Evolutionary conservation across 2,113 vertebrate species (phyloP), one percentile per base, ranked within the genome.

Genomic region (Muntiacus muntjak): DNA sequence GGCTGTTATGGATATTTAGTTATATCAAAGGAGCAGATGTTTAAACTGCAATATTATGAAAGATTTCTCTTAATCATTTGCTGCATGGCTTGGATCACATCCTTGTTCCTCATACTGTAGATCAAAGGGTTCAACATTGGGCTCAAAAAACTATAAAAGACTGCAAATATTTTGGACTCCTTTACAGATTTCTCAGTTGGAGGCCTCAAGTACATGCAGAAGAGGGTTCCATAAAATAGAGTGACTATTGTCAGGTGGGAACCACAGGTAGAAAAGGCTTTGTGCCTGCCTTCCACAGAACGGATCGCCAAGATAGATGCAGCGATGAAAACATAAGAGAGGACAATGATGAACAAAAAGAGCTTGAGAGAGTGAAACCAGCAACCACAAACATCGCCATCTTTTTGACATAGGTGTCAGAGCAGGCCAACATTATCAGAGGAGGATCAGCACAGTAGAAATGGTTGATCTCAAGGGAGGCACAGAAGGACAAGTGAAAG

Each of bases 381-480:
- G 97, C 96, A 0, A 97, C 78, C 1, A 85, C 64, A n/a, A 96
- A 95, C 87, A 97, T 96, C 0, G 94, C 95, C 93, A 78, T 86
- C 28, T 89, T 86, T 50, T 97, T 96, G 43, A 94, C 64, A 6
- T 36, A 62, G 16, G 64, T 88, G 33, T 97, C 89, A 25, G 96
- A 97, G 60, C 96, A 98, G 52, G 98, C 94, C 47, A 98, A 13
- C 23, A 97, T 54, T 2, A 98, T 36, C 0, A 98, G 93, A 11
- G 98, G 94, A 4, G 98, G 98, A 1, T 98, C 97, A 3, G 97
- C 96, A 28, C 98, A 98, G 57, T 97, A 98, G 62, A 98, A 98
- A 45, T 98, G 96, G 1, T 97, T 97, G 79, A 98, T 96, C 33
- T 83, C 93, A 13, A 21, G 87, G 83, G 90, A 87, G 45, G 89